Percentiles rank a stretch among this genome's conserved stretches.
Evolutionary conservation across 2,797 vertebrate species (phyloP).

Genomic region (Otolemur crassicaudatus): DNA sequence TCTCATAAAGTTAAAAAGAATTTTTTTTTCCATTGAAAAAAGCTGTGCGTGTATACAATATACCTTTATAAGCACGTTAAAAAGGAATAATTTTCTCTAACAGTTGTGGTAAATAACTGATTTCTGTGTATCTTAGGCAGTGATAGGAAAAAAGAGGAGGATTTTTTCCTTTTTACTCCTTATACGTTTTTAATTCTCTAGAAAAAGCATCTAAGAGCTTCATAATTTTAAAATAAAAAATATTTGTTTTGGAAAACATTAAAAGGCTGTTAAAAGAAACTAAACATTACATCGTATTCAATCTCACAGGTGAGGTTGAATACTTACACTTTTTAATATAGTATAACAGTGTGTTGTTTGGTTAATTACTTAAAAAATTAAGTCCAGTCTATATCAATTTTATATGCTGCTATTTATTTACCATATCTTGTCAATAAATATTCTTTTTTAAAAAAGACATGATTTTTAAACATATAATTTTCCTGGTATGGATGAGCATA

Average conservation of each 20-base stretch:
- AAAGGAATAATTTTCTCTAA: neutral
- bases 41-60: neutral
- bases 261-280: neutral
- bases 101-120: neutral
- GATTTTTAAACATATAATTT: neutral
- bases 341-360: neutral
- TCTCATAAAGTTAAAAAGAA: neutral
- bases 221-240: neutral
- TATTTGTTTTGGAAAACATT: constrained; percentile 13
- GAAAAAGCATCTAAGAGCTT: neutral
- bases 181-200: neutral
- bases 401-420: neutral
- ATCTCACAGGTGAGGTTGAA: neutral
- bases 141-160: neutral
- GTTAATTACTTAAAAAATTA: neutral
- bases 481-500: neutral
- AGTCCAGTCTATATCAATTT: neutral
- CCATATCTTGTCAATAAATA: neutral
- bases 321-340: constrained; percentile 14
- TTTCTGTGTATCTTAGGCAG: neutral
- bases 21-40: neutral
- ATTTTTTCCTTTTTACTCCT: neutral
- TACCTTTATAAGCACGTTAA: neutral
- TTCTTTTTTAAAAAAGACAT: neutral
- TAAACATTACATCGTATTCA: neutral